A percentile compares a stretch with the other conserved stretches of the same genome.
Conservation (phyloP, 2,797 vertebrate species). For the Lycodopsis pacificus region DNA sequence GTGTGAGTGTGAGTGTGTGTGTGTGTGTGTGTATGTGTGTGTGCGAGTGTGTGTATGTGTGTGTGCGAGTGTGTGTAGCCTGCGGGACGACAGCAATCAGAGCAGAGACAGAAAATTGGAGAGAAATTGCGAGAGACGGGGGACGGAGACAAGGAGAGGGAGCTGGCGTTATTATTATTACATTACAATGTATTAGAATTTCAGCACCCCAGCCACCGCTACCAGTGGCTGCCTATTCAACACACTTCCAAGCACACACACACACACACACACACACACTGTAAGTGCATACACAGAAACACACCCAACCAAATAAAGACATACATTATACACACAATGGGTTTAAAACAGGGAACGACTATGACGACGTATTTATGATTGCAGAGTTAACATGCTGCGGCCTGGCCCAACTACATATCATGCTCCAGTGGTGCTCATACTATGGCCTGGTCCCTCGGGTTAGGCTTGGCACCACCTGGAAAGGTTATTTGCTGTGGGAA, state of each 20-base stretch:
- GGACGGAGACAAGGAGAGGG: conserved; percentile 29
- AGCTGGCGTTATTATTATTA: conserved; percentile 60
- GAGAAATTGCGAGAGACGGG: conserved; percentile 35
- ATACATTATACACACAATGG: background rate
- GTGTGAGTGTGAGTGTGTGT: conserved; percentile 20
- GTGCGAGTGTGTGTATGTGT: conserved; percentile 15
- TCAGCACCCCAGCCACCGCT: conserved; percentile 33
- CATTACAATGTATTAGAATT: conserved; percentile 60
- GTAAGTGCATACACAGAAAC: conserved; percentile 1
- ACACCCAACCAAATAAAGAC: background rate
- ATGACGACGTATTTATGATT: conserved; percentile 28
- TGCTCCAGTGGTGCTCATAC: conserved; percentile 52
- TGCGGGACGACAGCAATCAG: conserved; percentile 57
- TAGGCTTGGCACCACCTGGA: conserved; percentile 46
- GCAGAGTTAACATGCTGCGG: conserved; percentile 40
- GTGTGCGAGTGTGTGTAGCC: conserved; percentile 20
- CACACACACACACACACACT: background rate
- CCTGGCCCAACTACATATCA: conserved; percentile 24
- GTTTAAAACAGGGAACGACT: conserved; percentile 23
- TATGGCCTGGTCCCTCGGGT: conserved; percentile 30
- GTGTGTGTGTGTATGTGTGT: conserved; percentile 3
- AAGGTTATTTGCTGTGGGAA: conserved; percentile 44
- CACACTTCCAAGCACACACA: conserved; percentile 12
- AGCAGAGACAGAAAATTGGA: conserved; percentile 45
- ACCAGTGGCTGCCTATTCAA: conserved; percentile 29